phyloP scores from a whole-genome alignment of 2,888 invertebrate genomes.

The Sussaba pulchella region DNA sequence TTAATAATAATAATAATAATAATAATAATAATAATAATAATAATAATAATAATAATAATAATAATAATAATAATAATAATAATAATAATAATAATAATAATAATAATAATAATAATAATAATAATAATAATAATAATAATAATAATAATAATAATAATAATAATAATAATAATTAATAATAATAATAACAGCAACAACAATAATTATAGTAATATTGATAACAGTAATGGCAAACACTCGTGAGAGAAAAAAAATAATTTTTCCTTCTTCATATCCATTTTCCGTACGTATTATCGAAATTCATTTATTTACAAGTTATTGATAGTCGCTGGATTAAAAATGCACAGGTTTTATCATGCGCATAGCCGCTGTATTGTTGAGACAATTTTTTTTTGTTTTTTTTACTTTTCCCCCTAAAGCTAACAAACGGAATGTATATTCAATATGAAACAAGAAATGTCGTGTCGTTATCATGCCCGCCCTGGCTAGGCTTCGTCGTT shows the following conservation, averaged over 20 bases:
- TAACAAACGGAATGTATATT: conserved; percentile 58
- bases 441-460: conserved; percentile 8
- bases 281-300: conserved; percentile 15
- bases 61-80: no score
- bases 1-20: no score
- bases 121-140: conserved; percentile 13
- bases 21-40: conserved; percentile 17
- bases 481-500: neutral
- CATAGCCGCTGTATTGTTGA: neutral
- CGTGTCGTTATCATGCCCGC: conserved; percentile 28
- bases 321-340: conserved; percentile 52
- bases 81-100: no score
- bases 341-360: conserved; percentile 1
- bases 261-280: neutral
- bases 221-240: neutral
- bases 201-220: conserved; percentile 9
- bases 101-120: conserved; percentile 10
- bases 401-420: conserved; percentile 15
- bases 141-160: no score
- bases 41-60: neutral
- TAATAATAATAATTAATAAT: no score
- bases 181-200: neutral
- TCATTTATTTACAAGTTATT: conserved; percentile 59
- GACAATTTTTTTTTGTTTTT: neutral
- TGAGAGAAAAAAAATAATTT: conserved; percentile 1